Conservation (phyloP, 2,888 invertebrate genomes). For the Conistra vaccinii region DNA sequence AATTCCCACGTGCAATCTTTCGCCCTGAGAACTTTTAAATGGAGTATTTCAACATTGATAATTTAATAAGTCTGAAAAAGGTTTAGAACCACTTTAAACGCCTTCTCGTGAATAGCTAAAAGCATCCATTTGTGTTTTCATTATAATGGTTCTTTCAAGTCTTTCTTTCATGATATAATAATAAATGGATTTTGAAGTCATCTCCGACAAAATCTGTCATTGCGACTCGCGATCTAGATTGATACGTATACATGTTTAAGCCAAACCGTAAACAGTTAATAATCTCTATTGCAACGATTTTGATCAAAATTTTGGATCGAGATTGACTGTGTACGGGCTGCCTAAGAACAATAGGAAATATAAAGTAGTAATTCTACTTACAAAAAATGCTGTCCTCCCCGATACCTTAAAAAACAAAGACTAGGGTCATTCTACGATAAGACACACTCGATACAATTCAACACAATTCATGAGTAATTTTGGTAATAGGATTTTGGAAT, state of each 20-base stretch:
- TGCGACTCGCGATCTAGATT: neutral
- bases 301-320: neutral
- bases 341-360: neutral
- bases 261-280: neutral
- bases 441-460: constrained; percentile 31
- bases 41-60: constrained; percentile 8
- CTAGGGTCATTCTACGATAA: constrained; percentile 58
- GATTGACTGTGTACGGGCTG: neutral
- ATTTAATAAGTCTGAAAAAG: constrained; percentile 1
- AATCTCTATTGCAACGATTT: neutral
- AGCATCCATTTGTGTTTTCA: constrained; percentile 2
- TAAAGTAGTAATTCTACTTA: constrained; percentile 43
- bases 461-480: neutral
- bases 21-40: constrained; percentile 1
- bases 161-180: neutral
- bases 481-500: neutral
- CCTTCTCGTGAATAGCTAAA: neutral
- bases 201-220: neutral
- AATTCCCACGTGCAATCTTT: constrained; percentile 18
- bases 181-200: neutral
- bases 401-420: constrained; percentile 58
- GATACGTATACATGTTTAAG: neutral
- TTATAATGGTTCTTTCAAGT: constrained; percentile 1
- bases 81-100: constrained; percentile 3
- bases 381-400: constrained; percentile 60